Evolutionary conservation across 2,888 invertebrate species (phyloP).

Genomic region (Drosophila diplacantha): DNA sequence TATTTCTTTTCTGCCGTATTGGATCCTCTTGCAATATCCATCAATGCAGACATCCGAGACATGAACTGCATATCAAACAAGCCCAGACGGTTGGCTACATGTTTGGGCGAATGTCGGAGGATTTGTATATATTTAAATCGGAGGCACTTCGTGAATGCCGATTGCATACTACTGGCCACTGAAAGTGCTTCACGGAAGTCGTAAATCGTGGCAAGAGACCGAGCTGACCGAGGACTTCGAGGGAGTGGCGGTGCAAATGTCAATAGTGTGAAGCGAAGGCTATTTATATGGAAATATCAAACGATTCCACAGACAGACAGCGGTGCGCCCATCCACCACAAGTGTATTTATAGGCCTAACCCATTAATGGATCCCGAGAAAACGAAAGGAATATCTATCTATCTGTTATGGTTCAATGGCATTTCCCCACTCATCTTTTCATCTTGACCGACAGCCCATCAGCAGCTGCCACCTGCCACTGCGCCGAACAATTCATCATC

Average conservation of each 20-base stretch:
- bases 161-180: conserved; percentile 53
- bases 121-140: conserved; percentile 62
- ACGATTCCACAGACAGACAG: conserved; percentile 34
- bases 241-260: conserved; percentile 50
- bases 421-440: conserved; percentile 53
- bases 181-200: conserved; percentile 66
- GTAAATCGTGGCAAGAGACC: conserved; percentile 53
- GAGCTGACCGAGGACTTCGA: conserved; percentile 36
- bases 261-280: conserved; percentile 55
- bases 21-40: conserved; percentile 40
- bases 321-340: conserved; percentile 9
- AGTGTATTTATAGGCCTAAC: conserved; percentile 59
- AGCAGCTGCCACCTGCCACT: conserved; percentile 54
- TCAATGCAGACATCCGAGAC: conserved; percentile 54
- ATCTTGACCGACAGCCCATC: conserved; percentile 56
- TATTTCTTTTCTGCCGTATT: conserved; percentile 9
- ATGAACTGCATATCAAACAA: conserved; percentile 60
- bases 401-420: conserved; percentile 64
- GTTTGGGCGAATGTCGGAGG: conserved; percentile 22
- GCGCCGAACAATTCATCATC: conserved; percentile 58
- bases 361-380: conserved; percentile 43
- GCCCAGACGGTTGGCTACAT: conserved; percentile 25
- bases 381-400: conserved; percentile 12
- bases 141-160: conserved; percentile 61
- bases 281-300: conserved; percentile 46